Conservation (phyloP, 2,113 vertebrate species). For the Grammomys surdaster region DNA sequence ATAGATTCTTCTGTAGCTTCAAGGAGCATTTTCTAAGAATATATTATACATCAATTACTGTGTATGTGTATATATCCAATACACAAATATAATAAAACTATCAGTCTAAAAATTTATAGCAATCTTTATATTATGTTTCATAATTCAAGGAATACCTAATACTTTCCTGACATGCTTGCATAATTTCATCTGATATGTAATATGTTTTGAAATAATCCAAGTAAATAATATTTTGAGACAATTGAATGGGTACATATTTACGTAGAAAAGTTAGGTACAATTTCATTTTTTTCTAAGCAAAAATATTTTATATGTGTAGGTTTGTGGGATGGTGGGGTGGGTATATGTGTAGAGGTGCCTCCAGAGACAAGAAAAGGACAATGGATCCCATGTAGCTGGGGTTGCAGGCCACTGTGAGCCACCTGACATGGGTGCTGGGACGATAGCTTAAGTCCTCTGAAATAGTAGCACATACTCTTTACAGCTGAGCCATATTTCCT, state of each 20-base stretch:
- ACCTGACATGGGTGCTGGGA: background rate
- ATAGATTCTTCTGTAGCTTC: constrained; percentile 1
- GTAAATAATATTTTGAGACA: background rate
- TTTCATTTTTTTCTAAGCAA: background rate
- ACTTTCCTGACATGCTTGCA: background rate
- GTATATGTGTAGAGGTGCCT: too few species aligned
- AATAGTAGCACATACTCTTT: background rate
- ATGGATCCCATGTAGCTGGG: background rate
- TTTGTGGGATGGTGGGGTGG: background rate
- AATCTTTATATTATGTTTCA: background rate
- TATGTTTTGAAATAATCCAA: constrained; percentile 4
- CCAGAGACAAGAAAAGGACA: background rate
- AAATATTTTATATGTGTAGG: background rate
- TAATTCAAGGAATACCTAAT: background rate
- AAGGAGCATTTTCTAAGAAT: background rate
- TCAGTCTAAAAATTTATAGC: constrained; percentile 27
- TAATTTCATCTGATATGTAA: constrained; percentile 9
- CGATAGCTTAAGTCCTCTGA: background rate
- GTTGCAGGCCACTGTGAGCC: background rate
- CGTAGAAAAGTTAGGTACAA: background rate
- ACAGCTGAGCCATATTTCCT: background rate
- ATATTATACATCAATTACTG: background rate
- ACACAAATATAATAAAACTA: constrained; percentile 30
- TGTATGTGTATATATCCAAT: background rate
- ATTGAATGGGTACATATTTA: background rate